Percentiles rank a stretch among this genome's conserved stretches.
These are phyloP conservation scores for Ondatra zibethicus DNA, from an alignment of 2,113 vertebrate species.

Conservation along the genomic window DNA sequence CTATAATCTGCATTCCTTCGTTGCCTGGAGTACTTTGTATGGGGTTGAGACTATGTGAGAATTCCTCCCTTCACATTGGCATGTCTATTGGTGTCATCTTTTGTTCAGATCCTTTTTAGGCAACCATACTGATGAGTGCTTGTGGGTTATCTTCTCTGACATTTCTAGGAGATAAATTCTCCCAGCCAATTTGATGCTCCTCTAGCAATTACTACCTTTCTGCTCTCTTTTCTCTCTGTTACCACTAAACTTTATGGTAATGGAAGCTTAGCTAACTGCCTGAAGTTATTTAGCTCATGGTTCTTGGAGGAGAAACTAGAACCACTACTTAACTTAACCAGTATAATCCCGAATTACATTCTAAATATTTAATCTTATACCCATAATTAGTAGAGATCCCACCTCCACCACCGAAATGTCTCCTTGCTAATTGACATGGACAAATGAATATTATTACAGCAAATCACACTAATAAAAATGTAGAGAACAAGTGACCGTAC, in stretches of 20 bases:
- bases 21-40: background rate
- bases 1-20: background rate
- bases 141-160: background rate
- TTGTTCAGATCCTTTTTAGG: background rate
- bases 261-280: too few species aligned
- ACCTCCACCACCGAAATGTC: background rate
- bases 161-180: background rate
- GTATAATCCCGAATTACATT: background rate
- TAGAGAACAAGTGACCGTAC: background rate
- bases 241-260: background rate
- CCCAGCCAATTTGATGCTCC: background rate
- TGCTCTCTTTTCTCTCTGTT: background rate
- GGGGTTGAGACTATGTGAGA: background rate
- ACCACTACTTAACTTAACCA: background rate
- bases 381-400: too few species aligned
- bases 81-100: background rate
- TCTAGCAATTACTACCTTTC: background rate
- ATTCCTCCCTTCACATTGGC: background rate
- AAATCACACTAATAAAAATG: background rate
- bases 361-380: background rate
- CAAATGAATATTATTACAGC: background rate
- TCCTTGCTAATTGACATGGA: background rate
- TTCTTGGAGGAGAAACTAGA: background rate
- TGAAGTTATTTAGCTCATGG: background rate
- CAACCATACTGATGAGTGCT: too few species aligned